Conservation (phyloP, 2,113 vertebrate species). For the Chaenogobius annularis region DNA sequence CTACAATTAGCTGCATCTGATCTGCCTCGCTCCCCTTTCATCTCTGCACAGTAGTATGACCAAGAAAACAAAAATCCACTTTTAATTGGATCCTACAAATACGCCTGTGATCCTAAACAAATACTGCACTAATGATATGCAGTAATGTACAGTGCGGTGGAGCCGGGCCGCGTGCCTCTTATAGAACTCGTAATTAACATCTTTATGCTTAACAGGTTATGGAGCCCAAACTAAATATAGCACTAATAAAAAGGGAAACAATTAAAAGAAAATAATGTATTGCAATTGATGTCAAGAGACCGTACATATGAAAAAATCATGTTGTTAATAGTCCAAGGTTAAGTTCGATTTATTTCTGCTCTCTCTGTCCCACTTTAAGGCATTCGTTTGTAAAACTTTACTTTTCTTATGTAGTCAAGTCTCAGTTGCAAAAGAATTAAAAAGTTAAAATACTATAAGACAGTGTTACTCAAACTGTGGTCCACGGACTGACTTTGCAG, state of each 20-base stretch:
- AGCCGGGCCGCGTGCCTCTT: neutral
- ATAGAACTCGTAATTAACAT: slow-evolving; percentile 26
- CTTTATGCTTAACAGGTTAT: slow-evolving; percentile 4
- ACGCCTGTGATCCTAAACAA: slow-evolving; percentile 22
- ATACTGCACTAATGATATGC: slow-evolving; percentile 17
- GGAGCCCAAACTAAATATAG: slow-evolving; percentile 1
- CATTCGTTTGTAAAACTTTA: neutral
- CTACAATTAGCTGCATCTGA: slow-evolving; percentile 32
- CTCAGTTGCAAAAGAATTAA: neutral
- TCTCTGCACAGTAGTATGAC: slow-evolving; percentile 14
- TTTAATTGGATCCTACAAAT: slow-evolving; percentile 35
- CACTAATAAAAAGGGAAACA: slow-evolving; percentile 13
- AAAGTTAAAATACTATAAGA: too few relatives aligned
- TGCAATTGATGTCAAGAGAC: slow-evolving; percentile 22
- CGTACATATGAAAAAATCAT: slow-evolving; percentile 4
- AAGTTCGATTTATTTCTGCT: neutral
- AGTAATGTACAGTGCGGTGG: slow-evolving; percentile 16
- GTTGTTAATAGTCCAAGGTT: slow-evolving; percentile 18
- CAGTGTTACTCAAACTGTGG: too few relatives aligned
- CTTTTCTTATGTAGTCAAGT: neutral
- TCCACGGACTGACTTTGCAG: too few relatives aligned
- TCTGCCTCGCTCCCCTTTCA: slow-evolving; percentile 29
- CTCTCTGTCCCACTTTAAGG: neutral
- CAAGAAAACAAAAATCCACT: slow-evolving; percentile 20
- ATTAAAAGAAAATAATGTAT: slow-evolving; percentile 9